Evolutionary conservation across 2,113 vertebrate genomes (phyloP).

Genomic region (Pachypanchax playfairii): DNA sequence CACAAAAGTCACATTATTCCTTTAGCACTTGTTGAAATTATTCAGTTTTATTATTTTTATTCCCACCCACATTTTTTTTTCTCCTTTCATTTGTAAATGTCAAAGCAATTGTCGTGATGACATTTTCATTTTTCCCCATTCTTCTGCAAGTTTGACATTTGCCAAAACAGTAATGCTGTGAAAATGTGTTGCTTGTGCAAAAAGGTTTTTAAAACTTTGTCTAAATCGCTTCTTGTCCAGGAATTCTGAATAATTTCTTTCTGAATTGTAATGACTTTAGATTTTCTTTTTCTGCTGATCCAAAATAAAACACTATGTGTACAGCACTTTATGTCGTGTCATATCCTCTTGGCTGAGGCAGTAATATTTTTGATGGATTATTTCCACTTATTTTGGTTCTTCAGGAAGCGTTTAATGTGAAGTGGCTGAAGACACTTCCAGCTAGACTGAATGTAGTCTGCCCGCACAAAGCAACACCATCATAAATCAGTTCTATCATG

Average conservation of each 20-base stretch:
- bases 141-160: conserved; percentile 5
- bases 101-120: not conserved
- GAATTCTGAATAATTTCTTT: conserved; percentile 2
- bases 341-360: not conserved
- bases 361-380: conserved; percentile 55
- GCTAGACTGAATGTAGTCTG: conserved; percentile 23
- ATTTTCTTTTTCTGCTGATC: not conserved
- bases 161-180: not conserved
- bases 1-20: not conserved
- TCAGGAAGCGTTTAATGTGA: conserved; percentile 65
- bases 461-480: conserved; percentile 16
- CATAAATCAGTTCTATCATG: conserved; percentile 44
- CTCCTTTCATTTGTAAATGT: not conserved
- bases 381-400: conserved; percentile 56
- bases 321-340: conserved; percentile 13
- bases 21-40: not conserved
- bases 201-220: not conserved
- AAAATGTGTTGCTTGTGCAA: not conserved
- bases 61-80: not conserved
- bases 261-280: not conserved
- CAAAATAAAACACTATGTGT: not conserved
- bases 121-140: not conserved
- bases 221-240: conserved; percentile 4
- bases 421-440: conserved; percentile 49
- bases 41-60: not conserved